Base-by-base conservation (phyloP, 2,888 invertebrate species). In the Lasioglossum oenotherae region DNA sequence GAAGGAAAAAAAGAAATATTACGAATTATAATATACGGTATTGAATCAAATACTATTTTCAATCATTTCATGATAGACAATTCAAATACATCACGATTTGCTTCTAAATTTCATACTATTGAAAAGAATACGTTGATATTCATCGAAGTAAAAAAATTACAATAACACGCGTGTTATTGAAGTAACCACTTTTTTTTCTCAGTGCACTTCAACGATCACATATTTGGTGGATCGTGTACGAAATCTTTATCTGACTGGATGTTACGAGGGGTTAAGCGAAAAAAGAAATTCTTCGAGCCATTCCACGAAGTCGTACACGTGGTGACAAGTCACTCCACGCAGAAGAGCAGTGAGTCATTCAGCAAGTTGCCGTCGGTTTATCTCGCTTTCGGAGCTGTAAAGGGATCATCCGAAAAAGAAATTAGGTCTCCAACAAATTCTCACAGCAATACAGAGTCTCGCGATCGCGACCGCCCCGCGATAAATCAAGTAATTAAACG, bases 401-500 rank as follows among this genome's bases (percentile, higher is more conserved):
- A 57, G 38, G 67, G 74, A 74, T 41, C 57, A n/a, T 60, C 77
- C n/a, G 35, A 72, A 44, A 49, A 31, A 53, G 74, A 71, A 88
- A 78, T 75, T 78, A 67, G 86, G 82, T 77, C 80, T n/a, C n/a
- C 64, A 64, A 38, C 69, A 57, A 57, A 85, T 84, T 89, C 89
- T 89, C 89, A 89, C 90, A 85, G 76, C 76, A 89, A 90, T 90
- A 71, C n/a, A 78, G 73, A 71, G 69, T 41, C 60, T 64, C 38
- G 77, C 60, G 81, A 81, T 80, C 67, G 64, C 74, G 80, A 60
- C 76, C 35, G 57, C 80, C 31, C 72, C 41, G 74, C 77, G 84
- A 84, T 90, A 90, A 89, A 87, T 88, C 90, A 87, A 80, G 76
- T 75, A 82, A 85, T 89, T 87, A 84, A 85, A 84, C 53, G 79